Evolutionary conservation across 2,113 vertebrate species (phyloP), one percentile per base, ranked within the genome.

Genomic region (Delphinapterus leucas): DNA sequence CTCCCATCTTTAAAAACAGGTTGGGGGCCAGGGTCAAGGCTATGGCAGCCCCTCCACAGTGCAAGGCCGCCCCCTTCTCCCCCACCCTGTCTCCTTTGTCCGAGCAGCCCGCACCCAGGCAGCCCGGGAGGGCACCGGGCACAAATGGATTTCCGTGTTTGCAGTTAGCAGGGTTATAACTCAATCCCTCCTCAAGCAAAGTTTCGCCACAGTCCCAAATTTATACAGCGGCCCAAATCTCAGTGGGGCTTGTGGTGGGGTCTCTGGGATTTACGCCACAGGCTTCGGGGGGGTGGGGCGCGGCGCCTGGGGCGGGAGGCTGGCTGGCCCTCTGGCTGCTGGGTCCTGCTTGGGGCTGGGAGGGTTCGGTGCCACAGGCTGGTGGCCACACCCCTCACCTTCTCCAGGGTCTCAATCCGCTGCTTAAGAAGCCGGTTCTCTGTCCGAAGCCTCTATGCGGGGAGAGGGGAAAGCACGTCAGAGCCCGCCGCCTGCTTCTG

Each of bases 391-490:
- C 71, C 58, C 13, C 98, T 99, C 96, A 99, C 99, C 99, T 99
- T 99, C 98, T 99, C 99, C 49, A 99, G 98, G 3, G 99, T 99
- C 95, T 99, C 99, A 2, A 99, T 99, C 93, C 99, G 99, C 97
- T 99, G 99, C 96, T 99, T 99, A 86, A 99, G 98, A 76, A 99
- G 99, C 31, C 99, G 97, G 98, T 99, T 99, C 97, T 99, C 99
- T 4, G 99, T 99, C 81, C 99, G 99, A 83, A 99, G 98, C 88
- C 99, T 99, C 99, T 99, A 93, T 21, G 77, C 58, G 28, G 55
- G 61, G 44, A 38, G 55, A 36, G 25, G 60, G 41, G 23, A 38
- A 9, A 60, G 14, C 23, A 12, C 0, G 25, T 98, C 71, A 98
- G 93, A 88, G 31, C 15, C 7, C 0, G 1, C 10, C 8, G 33